Conservation (phyloP, 2,888 invertebrate genomes). For the Cinara cedri region DNA sequence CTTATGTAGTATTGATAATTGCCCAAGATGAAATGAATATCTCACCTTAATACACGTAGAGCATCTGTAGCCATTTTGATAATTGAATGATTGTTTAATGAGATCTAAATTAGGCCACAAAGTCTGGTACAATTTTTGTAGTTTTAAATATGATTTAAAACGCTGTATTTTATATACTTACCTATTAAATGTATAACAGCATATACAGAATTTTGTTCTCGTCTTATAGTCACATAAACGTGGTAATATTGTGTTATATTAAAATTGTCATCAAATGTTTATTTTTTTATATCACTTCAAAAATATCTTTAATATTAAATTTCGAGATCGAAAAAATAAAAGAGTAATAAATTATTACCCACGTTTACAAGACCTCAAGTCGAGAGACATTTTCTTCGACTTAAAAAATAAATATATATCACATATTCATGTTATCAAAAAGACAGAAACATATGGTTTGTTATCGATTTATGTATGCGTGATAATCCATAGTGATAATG, state of each 20-base stretch:
- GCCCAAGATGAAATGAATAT: not conserved
- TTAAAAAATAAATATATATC: not conserved
- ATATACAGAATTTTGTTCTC: not conserved
- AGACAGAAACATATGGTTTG: not conserved
- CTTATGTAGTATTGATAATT: not conserved
- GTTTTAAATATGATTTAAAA: not conserved
- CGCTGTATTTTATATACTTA: not conserved
- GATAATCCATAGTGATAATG: no score
- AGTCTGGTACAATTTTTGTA: not conserved
- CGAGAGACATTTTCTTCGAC: not conserved
- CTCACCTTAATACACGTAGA: constrained; percentile 31
- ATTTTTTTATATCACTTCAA: no score
- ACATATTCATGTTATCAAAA: not conserved
- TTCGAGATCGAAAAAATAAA: no score
- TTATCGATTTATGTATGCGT: not conserved
- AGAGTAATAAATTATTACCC: not conserved
- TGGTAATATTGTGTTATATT: no score
- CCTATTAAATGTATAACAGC: not conserved
- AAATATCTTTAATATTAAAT: no score
- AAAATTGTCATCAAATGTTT: no score
- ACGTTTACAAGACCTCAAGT: not conserved
- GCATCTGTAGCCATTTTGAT: constrained; percentile 45
- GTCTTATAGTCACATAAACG: not conserved
- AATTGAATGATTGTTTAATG: not conserved
- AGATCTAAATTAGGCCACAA: not conserved